Evolutionary conservation across 2,113 vertebrate genomes (phyloP), one percentile per base, ranked within the genome.

Genomic region (Rhinoptilus africanus): DNA sequence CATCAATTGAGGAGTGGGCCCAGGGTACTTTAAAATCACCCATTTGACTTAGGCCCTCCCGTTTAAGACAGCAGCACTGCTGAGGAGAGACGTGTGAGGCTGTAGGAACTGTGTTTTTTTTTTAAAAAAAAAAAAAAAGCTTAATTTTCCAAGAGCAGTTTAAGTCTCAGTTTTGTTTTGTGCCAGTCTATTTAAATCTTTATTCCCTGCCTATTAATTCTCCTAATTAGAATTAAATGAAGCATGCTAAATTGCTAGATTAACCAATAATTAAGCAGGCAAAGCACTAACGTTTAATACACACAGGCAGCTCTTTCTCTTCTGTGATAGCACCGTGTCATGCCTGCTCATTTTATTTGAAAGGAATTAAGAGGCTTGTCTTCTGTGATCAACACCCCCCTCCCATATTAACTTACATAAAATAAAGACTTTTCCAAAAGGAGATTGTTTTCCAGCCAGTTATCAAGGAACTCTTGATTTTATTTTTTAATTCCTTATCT

Each of bases 191-290:
- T 97, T 98, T 98, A 98, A 98, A 98, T 97, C 97, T 91, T 98
- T 98, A 97, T 98, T 96, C 98, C 96, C 96, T 98, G 98, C 97
- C 98, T 98, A 98, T 99, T 98, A 98, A 98, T 99, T 98, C 97
- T 98, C 97, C 98, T 98, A 98, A 98, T 98, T 98, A 98, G 98
- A 98, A 98, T 98, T 98, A 98, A 99, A 98, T 98, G 98, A 98
- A 98, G 98, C 98, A 97, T 98, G 98, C 69, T 98, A 98, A 98
- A 98, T 98, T 98, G 98, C 98, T 98, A 98, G 98, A 98, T 98
- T 98, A 98, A 98, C 98, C 98, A 98, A 98, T 98, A 98, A 98
- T 99, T 98, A 98, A 98, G 98, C 98, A 97, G 97, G 98, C 97
- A 97, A 96, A 93, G 95, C 97, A 94, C 97, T 97, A 97, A 98